phyloP scores from a whole-genome alignment of 2,797 vertebrate species.

The Pempheris klunzingeri region DNA sequence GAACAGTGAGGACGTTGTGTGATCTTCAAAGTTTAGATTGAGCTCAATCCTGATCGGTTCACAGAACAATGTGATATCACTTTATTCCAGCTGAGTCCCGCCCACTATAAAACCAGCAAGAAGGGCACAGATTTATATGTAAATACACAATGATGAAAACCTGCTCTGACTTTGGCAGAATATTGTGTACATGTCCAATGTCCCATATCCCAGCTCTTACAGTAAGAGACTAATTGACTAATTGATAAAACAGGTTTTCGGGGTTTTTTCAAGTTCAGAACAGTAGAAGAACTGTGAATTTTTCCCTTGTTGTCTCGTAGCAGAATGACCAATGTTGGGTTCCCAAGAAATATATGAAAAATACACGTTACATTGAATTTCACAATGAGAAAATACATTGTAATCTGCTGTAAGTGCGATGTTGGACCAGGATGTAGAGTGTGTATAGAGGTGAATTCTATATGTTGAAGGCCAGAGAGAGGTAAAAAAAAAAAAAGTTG shows the following conservation, averaged over 20 bases:
- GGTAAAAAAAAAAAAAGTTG: conserved; percentile 5
- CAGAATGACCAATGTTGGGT: background rate
- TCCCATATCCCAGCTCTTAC: background rate
- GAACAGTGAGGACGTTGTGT: background rate
- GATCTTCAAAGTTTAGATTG: background rate
- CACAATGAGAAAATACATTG: background rate
- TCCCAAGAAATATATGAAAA: background rate
- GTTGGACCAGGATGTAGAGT: conserved; percentile 13
- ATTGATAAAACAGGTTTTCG: background rate
- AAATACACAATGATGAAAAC: background rate
- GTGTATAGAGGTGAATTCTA: conserved; percentile 50
- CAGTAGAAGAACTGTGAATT: background rate
- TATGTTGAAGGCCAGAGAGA: conserved; percentile 18
- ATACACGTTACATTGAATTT: background rate
- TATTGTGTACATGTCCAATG: background rate
- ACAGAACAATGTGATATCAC: no score
- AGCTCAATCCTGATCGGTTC: background rate
- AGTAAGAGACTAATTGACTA: background rate
- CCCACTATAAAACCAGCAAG: background rate
- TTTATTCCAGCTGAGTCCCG: no score
- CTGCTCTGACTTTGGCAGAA: background rate
- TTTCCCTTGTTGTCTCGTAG: background rate
- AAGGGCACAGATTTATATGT: background rate
- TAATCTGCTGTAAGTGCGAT: conserved; percentile 41
- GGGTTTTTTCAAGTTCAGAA: background rate